Conservation (phyloP, 1,140 invertebrate species). For the Campoletis sonorensis region DNA sequence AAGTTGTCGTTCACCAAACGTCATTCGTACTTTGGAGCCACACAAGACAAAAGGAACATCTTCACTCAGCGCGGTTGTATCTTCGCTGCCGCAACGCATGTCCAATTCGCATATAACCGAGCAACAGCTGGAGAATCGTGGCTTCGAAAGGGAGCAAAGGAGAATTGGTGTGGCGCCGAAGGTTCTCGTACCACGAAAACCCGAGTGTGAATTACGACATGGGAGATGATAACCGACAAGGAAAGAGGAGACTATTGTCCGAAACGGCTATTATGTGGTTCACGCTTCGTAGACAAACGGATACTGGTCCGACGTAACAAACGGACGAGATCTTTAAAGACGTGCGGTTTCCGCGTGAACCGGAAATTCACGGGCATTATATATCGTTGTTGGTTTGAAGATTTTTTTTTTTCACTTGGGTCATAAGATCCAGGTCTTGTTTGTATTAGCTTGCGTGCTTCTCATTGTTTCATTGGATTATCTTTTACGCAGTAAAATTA, state of each 20-base stretch:
- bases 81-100: neutral
- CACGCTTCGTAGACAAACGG: neutral
- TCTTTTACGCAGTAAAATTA: too few species aligned
- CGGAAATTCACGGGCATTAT: neutral
- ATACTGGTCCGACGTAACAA: neutral
- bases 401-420: neutral
- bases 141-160: neutral
- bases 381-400: neutral
- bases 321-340: neutral
- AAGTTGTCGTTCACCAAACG: too few species aligned
- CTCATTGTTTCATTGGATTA: too few species aligned
- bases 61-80: neutral
- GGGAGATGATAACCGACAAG: slow-evolving; percentile 35
- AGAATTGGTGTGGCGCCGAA: neutral
- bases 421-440: too few species aligned
- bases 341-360: neutral
- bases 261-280: slow-evolving; percentile 18
- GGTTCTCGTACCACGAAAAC: neutral
- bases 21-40: neutral
- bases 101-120: neutral
- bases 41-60: neutral
- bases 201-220: slow-evolving; percentile 25
- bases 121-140: slow-evolving; percentile 18
- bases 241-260: slow-evolving; percentile 17
- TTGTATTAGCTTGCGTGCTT: too few species aligned